Evolutionary conservation across 2,888 invertebrate species (phyloP).

Genomic region (Cantharis nigra): DNA sequence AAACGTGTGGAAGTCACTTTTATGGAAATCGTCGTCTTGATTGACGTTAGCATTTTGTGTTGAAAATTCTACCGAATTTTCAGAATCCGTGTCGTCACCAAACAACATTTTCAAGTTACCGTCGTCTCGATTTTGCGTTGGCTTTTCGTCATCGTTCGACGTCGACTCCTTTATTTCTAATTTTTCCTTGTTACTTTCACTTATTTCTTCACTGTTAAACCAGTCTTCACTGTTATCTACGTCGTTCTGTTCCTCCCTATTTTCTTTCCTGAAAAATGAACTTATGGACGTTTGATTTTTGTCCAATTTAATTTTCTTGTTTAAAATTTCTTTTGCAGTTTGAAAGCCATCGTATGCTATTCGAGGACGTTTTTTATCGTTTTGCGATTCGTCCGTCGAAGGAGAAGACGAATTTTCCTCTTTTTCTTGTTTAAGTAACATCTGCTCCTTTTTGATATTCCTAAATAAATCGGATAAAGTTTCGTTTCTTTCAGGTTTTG

Average conservation of each 20-base stretch:
- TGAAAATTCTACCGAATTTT: not conserved
- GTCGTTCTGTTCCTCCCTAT: not conserved
- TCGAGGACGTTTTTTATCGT: constrained; percentile 16
- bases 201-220: constrained; percentile 1
- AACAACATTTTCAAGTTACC: not conserved
- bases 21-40: not conserved
- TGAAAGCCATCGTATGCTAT: constrained; percentile 34
- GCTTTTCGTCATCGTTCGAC: not conserved
- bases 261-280: constrained; percentile 25
- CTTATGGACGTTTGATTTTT: constrained; percentile 25
- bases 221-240: not conserved
- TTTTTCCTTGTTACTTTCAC: constrained; percentile 13
- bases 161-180: constrained; percentile 32
- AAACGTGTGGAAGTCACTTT: constrained; percentile 1
- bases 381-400: constrained; percentile 4
- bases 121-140: not conserved
- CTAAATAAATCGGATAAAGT: constrained; percentile 59
- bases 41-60: not conserved
- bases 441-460: constrained; percentile 51
- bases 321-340: constrained; percentile 36
- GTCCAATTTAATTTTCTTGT: constrained; percentile 32
- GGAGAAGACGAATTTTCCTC: not conserved
- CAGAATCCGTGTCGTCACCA: not conserved
- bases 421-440: constrained; percentile 5
- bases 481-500: constrained; percentile 57